Percentiles rank a stretch among this genome's conserved stretches.
These are phyloP conservation scores for Nycticryphes semicollaris DNA, from an alignment of 2,113 vertebrate species.

Conservation along the genomic window DNA sequence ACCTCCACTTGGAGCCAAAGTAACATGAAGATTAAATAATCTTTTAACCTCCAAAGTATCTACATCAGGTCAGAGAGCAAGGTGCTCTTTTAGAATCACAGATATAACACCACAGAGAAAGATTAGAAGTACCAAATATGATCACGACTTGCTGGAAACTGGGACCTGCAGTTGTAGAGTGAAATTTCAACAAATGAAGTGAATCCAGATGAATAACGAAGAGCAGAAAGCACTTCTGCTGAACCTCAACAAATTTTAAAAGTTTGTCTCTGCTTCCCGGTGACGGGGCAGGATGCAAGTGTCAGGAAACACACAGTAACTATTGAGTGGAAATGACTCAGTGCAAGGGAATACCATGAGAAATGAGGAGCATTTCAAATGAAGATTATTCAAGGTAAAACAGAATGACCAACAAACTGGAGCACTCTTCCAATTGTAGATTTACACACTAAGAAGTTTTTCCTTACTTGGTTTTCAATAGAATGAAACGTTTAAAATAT, in stretches of 20 bases:
- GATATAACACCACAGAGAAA: not conserved
- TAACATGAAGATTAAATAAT: not conserved
- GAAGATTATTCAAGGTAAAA: not conserved
- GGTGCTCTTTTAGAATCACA: not conserved
- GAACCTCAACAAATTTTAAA: not conserved
- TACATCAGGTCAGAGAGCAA: not conserved
- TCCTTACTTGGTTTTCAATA: not conserved
- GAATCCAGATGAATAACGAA: not conserved
- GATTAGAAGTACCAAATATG: not conserved
- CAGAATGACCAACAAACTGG: not conserved
- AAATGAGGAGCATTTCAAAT: not conserved
- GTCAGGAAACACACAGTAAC: not conserved
- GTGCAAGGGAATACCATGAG: not conserved
- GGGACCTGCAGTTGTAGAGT: not conserved
- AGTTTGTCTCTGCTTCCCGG: not conserved
- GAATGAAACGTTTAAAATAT: not conserved
- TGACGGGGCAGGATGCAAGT: not conserved
- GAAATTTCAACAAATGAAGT: not conserved
- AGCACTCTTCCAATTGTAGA: not conserved
- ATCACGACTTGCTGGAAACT: not conserved
- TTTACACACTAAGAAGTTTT: not conserved
- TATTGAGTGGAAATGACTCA: not conserved
- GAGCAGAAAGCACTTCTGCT: not conserved
- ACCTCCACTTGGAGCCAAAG: not conserved
- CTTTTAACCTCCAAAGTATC: not conserved